Conservation (phyloP, 2,797 vertebrate genomes). For the Sciurus carolinensis region DNA sequence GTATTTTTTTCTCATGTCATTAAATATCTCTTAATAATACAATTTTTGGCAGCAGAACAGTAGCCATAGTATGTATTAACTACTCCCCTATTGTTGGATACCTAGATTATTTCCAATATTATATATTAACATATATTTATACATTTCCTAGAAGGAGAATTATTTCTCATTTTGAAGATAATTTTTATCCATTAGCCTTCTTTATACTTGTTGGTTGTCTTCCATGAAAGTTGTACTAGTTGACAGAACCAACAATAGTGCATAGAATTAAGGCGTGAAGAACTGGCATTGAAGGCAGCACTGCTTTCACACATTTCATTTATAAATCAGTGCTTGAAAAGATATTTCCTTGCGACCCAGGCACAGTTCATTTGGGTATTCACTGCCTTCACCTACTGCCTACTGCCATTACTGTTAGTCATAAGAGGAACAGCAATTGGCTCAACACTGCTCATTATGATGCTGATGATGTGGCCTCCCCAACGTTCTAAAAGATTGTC, state of each 20-base stretch:
- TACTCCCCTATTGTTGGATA: not conserved
- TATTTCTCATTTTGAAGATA: not conserved
- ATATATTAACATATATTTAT: not conserved
- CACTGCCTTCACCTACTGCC: not conserved
- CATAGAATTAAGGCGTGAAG: not conserved
- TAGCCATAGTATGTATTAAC: not conserved
- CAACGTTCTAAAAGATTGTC: conserved; percentile 73
- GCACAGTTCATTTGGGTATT: not conserved
- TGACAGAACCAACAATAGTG: not conserved
- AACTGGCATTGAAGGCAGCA: not conserved
- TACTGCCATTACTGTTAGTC: not conserved
- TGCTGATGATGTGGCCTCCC: conserved; percentile 51
- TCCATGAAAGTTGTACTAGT: not conserved
- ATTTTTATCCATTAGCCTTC: not conserved
- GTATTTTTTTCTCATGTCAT: not conserved
- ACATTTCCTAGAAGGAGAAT: not conserved
- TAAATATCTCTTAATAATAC: conserved; percentile 36
- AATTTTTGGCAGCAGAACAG: not conserved
- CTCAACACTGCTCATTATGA: conserved; percentile 70
- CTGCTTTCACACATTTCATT: not conserved
- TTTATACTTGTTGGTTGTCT: not conserved
- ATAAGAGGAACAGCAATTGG: not conserved
- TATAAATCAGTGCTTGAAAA: not conserved
- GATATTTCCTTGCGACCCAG: not conserved
- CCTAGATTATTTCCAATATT: conserved; percentile 25